These are phyloP conservation scores for Eremobia ochroleuca DNA, from an alignment of 2,888 invertebrate species.

Conservation along the genomic window DNA sequence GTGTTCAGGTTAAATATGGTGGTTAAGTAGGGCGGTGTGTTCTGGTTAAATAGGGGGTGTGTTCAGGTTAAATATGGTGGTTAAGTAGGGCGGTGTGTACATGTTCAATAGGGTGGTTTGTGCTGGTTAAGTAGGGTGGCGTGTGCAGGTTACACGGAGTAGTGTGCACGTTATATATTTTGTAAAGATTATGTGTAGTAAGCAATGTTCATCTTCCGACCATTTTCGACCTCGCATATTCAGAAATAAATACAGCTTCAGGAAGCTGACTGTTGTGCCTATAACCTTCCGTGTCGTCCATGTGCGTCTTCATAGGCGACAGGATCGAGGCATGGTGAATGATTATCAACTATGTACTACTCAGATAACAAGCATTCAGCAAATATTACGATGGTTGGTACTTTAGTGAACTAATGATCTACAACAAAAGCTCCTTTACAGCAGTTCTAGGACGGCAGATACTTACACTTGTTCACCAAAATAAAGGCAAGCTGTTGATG, in stretches of 20 bases:
- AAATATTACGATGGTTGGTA: neutral
- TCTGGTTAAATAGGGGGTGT: neutral
- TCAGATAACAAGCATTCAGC: neutral
- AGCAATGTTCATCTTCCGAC: neutral
- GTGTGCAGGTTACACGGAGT: neutral
- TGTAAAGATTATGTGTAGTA: neutral
- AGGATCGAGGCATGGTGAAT: neutral
- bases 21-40: neutral
- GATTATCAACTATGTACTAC: neutral
- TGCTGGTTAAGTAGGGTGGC: neutral
- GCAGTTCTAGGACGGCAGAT: neutral
- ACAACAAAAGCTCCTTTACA: constrained; percentile 2
- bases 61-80: neutral
- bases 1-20: neutral
- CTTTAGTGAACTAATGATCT: neutral
- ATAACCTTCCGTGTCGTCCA: neutral
- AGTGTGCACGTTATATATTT: neutral
- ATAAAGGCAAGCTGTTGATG: constrained; percentile 9
- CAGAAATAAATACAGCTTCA: neutral
- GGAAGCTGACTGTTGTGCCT: too few relatives aligned
- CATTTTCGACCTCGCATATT: neutral
- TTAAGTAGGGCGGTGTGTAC: neutral
- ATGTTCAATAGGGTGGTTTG: too few relatives aligned
- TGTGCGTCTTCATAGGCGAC: too few relatives aligned
- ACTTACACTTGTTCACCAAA: constrained; percentile 18